phyloP scores from a whole-genome alignment of 2,888 invertebrate species.

The Trichogramma evanescens region DNA sequence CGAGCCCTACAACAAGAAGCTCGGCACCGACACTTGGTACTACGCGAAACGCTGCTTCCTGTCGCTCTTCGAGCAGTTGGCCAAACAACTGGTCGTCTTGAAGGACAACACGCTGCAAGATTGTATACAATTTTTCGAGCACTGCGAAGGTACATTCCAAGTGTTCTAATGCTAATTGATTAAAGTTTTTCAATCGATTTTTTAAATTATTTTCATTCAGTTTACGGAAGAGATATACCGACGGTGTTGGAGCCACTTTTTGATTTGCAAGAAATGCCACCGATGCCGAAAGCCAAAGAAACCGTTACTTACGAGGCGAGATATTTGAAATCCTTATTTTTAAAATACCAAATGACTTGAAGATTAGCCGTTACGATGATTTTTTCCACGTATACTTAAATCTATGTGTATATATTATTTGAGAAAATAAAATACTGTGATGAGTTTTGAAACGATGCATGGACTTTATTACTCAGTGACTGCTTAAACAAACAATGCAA shows the following conservation, averaged over 20 bases:
- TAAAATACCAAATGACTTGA: conserved; percentile 55
- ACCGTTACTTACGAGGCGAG: conserved; percentile 88
- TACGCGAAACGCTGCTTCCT: conserved; percentile 94
- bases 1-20: conserved; percentile 85
- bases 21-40: conserved; percentile 98
- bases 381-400: neutral
- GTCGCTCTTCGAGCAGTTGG: conserved; percentile 82
- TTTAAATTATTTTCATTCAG: conserved; percentile 45
- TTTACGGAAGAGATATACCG: conserved; percentile 76
- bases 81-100: conserved; percentile 83
- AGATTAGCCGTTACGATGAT: neutral
- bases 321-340: conserved; percentile 71
- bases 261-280: conserved; percentile 61
- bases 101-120: conserved; percentile 82
- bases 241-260: conserved; percentile 77
- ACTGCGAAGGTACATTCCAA: conserved; percentile 63
- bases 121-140: conserved; percentile 81
- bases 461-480: too few relatives aligned
- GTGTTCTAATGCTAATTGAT: neutral
- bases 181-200: neutral
- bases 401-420: neutral
- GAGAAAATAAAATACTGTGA: neutral
- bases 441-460: too few relatives aligned
- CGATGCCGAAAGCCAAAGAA: conserved; percentile 67
- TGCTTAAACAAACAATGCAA: too few relatives aligned